Evolutionary conservation across 2,113 vertebrate species (phyloP).

Genomic region (Steatornis caripensis): DNA sequence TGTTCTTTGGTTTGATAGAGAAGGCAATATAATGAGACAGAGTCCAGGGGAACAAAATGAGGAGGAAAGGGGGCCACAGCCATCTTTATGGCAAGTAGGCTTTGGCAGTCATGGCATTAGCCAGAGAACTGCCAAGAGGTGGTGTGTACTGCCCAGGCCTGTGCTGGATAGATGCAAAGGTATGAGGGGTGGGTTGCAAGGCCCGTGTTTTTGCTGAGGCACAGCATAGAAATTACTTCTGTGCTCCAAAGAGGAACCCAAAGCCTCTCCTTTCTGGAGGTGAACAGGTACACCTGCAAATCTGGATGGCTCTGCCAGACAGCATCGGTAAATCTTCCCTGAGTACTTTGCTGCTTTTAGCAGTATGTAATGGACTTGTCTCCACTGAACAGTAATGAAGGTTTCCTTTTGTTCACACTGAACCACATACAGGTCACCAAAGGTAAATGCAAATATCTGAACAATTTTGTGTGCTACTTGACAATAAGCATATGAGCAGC

Average conservation of each 20-base stretch:
- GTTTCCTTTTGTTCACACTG: not conserved
- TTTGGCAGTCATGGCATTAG: not conserved
- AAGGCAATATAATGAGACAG: not conserved
- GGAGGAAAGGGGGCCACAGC: not conserved
- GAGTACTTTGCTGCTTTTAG: not conserved
- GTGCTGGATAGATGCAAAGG: not conserved
- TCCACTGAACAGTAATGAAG: not conserved
- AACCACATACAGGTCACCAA: not conserved
- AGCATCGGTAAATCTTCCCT: not conserved
- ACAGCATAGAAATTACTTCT: not conserved
- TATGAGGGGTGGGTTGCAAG: not conserved
- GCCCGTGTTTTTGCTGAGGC: not conserved
- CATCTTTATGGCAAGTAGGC: not conserved
- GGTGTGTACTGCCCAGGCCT: fast-evolving
- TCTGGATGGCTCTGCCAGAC: not conserved
- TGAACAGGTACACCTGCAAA: not conserved
- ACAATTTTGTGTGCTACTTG: not conserved
- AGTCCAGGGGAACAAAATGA: not conserved
- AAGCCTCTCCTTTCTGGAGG: not conserved
- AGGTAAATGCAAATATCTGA: not conserved
- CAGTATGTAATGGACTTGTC: not conserved
- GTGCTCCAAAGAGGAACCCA: not conserved
- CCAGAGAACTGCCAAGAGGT: not conserved
- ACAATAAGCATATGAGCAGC: not conserved
- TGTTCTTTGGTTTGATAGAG: not conserved